Evolutionary conservation across 2,113 vertebrate genomes (phyloP).

Genomic region (Symphodus melops): DNA sequence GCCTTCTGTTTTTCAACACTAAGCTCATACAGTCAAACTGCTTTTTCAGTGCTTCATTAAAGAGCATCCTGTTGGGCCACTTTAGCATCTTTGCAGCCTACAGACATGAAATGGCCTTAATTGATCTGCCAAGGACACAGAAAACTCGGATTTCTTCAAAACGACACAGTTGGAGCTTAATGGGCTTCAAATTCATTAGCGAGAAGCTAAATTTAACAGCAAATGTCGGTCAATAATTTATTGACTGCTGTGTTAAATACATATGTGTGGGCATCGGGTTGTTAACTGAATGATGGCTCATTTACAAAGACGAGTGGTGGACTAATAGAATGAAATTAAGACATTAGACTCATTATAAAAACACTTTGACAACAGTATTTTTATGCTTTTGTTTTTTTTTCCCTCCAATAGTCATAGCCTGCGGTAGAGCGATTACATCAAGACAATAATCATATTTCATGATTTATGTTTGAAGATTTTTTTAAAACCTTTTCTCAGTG

Average conservation of each 20-base stretch:
- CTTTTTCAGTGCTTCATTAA: constrained; percentile 32
- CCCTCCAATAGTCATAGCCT: background rate
- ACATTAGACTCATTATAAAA: background rate
- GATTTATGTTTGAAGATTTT: too few species aligned
- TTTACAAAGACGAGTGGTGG: background rate
- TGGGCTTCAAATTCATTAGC: constrained; percentile 30
- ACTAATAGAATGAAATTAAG: background rate
- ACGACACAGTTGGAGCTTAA: background rate
- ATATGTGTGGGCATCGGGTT: background rate
- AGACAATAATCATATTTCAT: too few species aligned
- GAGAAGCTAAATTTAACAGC: constrained; percentile 13
- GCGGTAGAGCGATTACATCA: background rate
- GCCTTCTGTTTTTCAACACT: background rate
- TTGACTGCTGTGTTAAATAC: constrained; percentile 8
- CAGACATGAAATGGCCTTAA: constrained; percentile 38
- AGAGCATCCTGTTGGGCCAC: constrained; percentile 14
- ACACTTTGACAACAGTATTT: background rate
- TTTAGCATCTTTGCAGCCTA: constrained; percentile 32
- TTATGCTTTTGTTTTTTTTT: background rate
- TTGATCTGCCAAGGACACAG: constrained; percentile 18
- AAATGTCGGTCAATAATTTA: constrained; percentile 22
- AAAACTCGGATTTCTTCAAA: constrained; percentile 18
- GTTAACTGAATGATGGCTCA: constrained; percentile 13
- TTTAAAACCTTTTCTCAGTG: too few species aligned
- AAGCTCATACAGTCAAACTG: background rate